Conservation (phyloP, 2,888 invertebrate genomes). For the Melanotus villosus region DNA sequence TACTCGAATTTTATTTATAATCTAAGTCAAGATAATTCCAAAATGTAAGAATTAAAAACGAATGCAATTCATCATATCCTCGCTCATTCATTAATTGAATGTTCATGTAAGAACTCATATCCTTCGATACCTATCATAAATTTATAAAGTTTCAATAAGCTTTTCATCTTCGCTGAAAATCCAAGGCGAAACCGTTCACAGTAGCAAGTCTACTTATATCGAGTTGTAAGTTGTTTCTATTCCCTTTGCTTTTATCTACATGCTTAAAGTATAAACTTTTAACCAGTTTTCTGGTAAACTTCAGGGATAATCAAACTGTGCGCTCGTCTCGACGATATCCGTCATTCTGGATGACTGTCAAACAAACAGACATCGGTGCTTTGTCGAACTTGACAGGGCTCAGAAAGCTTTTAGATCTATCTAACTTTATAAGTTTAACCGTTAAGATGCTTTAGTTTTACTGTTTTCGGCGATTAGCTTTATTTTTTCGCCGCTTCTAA, state of each 20-base stretch:
- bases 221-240: constrained; percentile 5
- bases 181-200: no score
- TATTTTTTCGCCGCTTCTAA: not conserved
- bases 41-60: no score
- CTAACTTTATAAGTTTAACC: constrained; percentile 48
- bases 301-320: constrained; percentile 42
- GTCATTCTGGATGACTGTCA: constrained; percentile 48
- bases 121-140: no score
- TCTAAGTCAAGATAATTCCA: no score
- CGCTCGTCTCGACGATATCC: constrained; percentile 45
- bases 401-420: constrained; percentile 50
- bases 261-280: constrained; percentile 33
- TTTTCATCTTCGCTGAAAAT: no score
- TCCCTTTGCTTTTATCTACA: constrained; percentile 20
- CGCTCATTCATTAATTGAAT: no score
- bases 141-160: no score
- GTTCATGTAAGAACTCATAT: no score
- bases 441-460: constrained; percentile 41
- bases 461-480: constrained; percentile 33
- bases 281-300: constrained; percentile 42
- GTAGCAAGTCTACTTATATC: no score
- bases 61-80: no score
- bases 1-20: no score
- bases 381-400: constrained; percentile 47
- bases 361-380: constrained; percentile 46